Evolutionary conservation across 2,797 vertebrate genomes (phyloP), one percentile per base, ranked within the genome.

Genomic region (Anolis apletophallus): DNA sequence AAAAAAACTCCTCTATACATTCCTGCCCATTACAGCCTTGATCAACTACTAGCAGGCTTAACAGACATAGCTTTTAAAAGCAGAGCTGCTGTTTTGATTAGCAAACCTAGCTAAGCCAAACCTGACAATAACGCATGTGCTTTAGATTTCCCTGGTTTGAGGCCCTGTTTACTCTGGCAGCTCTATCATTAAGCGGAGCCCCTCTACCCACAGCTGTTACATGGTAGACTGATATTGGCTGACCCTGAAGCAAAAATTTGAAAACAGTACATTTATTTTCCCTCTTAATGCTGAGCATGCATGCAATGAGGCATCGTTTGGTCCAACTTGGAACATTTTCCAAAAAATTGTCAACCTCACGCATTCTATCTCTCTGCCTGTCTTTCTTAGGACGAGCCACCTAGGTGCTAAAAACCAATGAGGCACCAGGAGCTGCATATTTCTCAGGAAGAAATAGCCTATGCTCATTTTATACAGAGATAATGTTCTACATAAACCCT

Each of bases 101-200:
- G 91, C 93, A 92, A 95, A 96, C 93, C 88, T 94, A 95, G 93
- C 96, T 93, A 93, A 95, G 94, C 93, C 93, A 95, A 96, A 95
- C 92, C 91, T 96, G 95, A 95, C 93, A 95, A 95, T 95, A 95
- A 94, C 80, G 92, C 95, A 96, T 95, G 93, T 96, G 94, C 95
- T 96, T 96, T 96, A 93, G 93, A 95, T 96, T 95, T 96, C 81
- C 91, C 93, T 94, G 94, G 93, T 96, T 95, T 93, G 93, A 91
- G 86, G 92, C 92, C 93, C 92, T 96, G 94, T 96, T 96, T 96
- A 96, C 93, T 95, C 94, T 96, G 96, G 95, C 94, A 95, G 91
- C 59, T 74, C 89, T 89, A 92, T 94, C 91, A 89, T 93, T 86
- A 95, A 92, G 91, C 88, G 92, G 93, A 94, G 90, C 85, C 94